phyloP scores from a whole-genome alignment of 2,113 vertebrate genomes.

The Scolopax mira region DNA sequence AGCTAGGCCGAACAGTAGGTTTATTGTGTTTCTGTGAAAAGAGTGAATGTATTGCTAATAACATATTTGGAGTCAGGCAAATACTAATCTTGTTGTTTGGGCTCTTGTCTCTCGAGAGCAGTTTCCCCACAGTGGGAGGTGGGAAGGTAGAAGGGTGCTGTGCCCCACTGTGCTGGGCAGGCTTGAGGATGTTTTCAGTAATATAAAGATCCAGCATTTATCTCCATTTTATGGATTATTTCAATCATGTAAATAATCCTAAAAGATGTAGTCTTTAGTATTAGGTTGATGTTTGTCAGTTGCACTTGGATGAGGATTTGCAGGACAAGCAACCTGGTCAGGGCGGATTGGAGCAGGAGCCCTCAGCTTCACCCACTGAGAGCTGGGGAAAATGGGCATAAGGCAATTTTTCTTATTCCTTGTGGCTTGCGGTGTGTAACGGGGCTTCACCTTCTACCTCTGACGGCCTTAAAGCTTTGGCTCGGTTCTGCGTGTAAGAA shows the following conservation, averaged over 20 bases:
- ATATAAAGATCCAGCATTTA: neutral
- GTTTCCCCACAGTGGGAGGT: neutral
- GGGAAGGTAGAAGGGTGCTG: neutral
- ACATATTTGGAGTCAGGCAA: slow-evolving; percentile 50
- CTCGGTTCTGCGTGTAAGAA: neutral
- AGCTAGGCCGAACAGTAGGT: slow-evolving; percentile 73
- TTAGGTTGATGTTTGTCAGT: neutral
- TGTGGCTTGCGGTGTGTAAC: neutral
- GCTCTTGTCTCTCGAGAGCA: neutral
- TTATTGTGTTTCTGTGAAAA: slow-evolving; percentile 68
- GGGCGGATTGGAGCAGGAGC: neutral
- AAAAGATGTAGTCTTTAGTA: neutral
- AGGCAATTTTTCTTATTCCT: neutral
- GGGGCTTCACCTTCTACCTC: neutral
- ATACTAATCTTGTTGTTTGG: slow-evolving; percentile 13
- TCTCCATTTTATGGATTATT: neutral
- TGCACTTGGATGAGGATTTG: neutral
- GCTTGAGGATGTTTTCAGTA: neutral
- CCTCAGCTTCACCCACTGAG: neutral
- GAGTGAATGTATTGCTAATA: slow-evolving; percentile 59
- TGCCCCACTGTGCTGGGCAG: neutral
- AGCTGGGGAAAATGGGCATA: neutral
- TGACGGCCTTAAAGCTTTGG: neutral
- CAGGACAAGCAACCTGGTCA: neutral
- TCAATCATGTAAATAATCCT: neutral